A percentile compares a stretch with the other conserved stretches of the same genome.
phyloP scores from a whole-genome alignment of 2,888 invertebrate genomes.

The Troilus luridus region DNA sequence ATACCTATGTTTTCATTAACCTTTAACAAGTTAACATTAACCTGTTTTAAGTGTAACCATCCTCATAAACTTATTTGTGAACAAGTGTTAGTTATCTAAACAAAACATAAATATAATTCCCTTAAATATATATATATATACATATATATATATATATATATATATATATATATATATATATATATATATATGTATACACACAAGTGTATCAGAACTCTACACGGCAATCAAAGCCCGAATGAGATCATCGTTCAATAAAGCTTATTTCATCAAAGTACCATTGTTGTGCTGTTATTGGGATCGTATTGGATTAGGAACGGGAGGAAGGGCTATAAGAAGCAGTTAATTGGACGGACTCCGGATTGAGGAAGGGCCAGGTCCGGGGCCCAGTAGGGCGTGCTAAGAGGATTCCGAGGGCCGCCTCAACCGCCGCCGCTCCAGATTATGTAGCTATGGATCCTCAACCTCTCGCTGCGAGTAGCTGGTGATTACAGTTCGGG shows the following conservation, averaged over 20 bases:
- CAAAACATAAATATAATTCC: no score
- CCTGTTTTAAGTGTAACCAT: no score
- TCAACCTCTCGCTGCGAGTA: neutral
- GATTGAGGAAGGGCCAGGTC: neutral
- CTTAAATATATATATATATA: no score
- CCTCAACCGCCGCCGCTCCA: neutral
- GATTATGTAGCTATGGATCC: neutral
- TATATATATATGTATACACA: no score
- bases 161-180: no score
- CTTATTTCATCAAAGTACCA: neutral
- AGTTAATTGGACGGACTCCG: neutral
- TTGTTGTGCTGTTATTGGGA: neutral
- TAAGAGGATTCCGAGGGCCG: constrained; percentile 1
- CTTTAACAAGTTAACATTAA: no score
- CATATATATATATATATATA: no score
- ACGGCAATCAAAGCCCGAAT: neutral
- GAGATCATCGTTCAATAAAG: neutral
- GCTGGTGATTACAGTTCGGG: neutral
- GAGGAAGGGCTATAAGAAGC: neutral
- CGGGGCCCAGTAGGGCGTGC: neutral
- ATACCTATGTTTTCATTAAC: no score
- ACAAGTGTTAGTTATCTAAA: no score
- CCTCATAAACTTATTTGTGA: no score
- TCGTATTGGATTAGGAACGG: constrained; percentile 10
- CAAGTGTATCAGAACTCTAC: neutral